Evolutionary conservation across 2,113 vertebrate genomes (phyloP), one percentile per base, ranked within the genome.

Genomic region (Lathamus discolor): DNA sequence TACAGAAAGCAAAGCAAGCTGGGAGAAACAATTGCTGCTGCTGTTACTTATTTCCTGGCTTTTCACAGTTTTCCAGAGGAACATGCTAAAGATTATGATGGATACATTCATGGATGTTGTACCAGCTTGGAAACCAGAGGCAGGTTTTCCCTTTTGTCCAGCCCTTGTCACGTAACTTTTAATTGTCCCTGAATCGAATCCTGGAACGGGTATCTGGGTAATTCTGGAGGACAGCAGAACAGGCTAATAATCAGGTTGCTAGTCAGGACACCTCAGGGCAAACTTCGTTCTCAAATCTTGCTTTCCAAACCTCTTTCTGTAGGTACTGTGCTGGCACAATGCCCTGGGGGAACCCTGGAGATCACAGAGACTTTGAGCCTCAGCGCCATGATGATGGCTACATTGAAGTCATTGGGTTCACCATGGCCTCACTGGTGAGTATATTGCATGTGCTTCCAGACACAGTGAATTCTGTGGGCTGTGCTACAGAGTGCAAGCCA

Each of bases 291-390:
- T 86, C 52, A 92, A 15, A 28, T 29, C 13, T 23, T 44, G 3
- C 78, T 74, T 79, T 78, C 46, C 74, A 35, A 81, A 91, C 31
- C 23, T 96, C 31, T 51, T 63, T 41, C 63, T 96, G 28, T 51
- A 98, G 98, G 96, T 98, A 98, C 77, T 98, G 98, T 97, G 98
- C 98, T 73, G 98, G 98, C 97, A 98, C 98, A 70, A 98, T 98
- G 98, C 98, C 98, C 70, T 98, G 98, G 98, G 98, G 98, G 33
- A 98, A 98, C 86, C 98, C 98, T 20, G 97, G 98, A 25, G 98
- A 98, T 41, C 98, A 98, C 82, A 97, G 98, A 79, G 98, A 98
- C 87, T 98, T 98, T 66, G 98, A 98, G 83, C 98, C 98, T 63
- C 98, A 98, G 83, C 97, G 98, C 10, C 98, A 98, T 4, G 98